phyloP scores from a whole-genome alignment of 2,797 vertebrate species.

The Limosa lapponica region DNA sequence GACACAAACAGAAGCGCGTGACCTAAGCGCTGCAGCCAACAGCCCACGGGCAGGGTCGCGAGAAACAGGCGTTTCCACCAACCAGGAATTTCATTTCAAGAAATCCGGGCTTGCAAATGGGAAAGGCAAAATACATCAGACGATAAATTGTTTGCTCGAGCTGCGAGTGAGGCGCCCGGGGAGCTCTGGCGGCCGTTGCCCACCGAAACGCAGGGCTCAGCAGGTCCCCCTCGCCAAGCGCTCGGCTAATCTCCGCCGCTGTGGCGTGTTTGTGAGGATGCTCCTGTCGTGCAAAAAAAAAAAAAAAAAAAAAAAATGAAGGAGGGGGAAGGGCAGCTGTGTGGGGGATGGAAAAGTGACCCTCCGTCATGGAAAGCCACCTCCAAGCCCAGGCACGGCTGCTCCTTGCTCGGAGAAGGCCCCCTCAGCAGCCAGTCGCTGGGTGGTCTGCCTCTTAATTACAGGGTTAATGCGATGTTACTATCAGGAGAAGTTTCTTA shows the following conservation, averaged over 20 bases:
- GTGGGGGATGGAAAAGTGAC: not conserved
- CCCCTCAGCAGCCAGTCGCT: not conserved
- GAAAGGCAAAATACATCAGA: not conserved
- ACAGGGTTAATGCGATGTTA: conserved; percentile 60
- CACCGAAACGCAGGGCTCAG: not conserved
- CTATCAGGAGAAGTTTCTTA: conserved; percentile 72
- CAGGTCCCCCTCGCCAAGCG: rapidly evolving
- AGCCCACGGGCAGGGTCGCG: not conserved
- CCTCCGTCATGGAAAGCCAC: not conserved
- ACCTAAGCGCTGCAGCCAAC: not conserved
- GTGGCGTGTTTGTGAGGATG: not conserved
- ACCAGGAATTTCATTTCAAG: not conserved
- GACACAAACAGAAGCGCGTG: not conserved
- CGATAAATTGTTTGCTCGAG: not conserved
- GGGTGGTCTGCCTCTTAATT: conserved; percentile 74
- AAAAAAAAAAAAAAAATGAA: not conserved
- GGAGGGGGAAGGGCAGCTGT: not conserved
- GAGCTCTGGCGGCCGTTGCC: rapidly evolving
- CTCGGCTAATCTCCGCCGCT: rapidly evolving
- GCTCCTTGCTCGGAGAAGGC: not conserved
- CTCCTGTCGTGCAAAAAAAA: not conserved
- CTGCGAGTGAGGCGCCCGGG: not conserved
- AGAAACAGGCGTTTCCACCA: not conserved
- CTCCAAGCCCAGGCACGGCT: not conserved
- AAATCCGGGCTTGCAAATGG: not conserved